Evolutionary conservation across 2,113 vertebrate species (phyloP), one percentile per base, ranked within the genome.

Genomic region (Mohoua ochrocephala): DNA sequence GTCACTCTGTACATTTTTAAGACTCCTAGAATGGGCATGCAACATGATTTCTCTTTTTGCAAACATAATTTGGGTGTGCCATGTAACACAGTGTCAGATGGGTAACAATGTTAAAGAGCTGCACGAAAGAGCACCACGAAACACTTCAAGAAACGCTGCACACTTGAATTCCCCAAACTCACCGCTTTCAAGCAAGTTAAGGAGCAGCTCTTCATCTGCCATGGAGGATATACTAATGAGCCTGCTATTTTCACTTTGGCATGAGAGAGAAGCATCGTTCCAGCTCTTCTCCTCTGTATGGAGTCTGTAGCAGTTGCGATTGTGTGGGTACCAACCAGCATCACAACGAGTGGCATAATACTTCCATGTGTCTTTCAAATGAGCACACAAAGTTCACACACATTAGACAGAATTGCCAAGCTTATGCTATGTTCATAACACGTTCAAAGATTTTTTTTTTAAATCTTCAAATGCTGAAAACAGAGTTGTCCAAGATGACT

Each of bases 181-280:
- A 99, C 99, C 98, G 60, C 97, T 97, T 93, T 95, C 79, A 78
- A 99, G 96, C 42, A 99, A 95, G 31, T 86, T 94, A 70, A 98
- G 75, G 65, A 99, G 96, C 68, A 99, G 97, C 89, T 99, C 99
- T 93, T 98, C 96, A 59, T 99, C 98, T 84, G 99, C 98, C 89
- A 99, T 91, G 6, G 99, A 99, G 65, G 91, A 97, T 69, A 99
- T 69, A 87, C 98, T 98, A 94, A 98, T 96, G 75, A 99, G 98
- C 42, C 97, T 83, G 15, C 98, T 98, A 8, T 95, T 96, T 41
- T 96, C 91, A 81, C 97, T 95, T 41, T 87, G 94, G 95, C 99
- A 99, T 13, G 98, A 98, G 41, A 42, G 45, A 31, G 98, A 96
- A 44, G 99, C 99, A 44, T 98, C 96, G 0, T 97, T 96, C 99